Percentiles rank a stretch among this genome's conserved stretches.
Evolutionary conservation across 64 coral and sea anemone species (phyloP).

Genomic region (Actinia equina): DNA sequence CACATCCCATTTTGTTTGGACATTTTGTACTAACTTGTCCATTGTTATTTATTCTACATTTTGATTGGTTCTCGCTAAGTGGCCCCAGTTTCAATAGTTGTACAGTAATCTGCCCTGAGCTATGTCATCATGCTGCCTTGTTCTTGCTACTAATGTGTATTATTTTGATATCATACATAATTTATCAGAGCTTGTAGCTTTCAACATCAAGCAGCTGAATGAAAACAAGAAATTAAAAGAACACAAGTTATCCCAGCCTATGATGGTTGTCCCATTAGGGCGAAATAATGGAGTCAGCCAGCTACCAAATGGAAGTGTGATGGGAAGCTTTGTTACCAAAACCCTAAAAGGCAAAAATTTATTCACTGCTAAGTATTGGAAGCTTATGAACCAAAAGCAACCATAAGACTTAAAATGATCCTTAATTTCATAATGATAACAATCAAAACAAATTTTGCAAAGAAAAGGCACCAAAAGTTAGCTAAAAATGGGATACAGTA

Average conservation of each 20-base stretch:
- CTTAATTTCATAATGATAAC: not conserved
- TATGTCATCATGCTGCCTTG: no score
- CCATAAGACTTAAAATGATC: slow-evolving; percentile 27
- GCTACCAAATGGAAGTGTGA: slow-evolving; percentile 81
- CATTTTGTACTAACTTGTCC: no score
- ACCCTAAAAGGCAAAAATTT: slow-evolving; percentile 57
- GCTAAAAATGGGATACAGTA: no score
- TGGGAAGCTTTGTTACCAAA: slow-evolving; percentile 53
- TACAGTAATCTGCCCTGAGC: no score
- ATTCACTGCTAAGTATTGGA: slow-evolving; percentile 55
- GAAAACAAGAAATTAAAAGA: slow-evolving; percentile 63
- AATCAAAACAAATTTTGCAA: no score
- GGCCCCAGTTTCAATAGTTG: no score
- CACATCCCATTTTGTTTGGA: no score
- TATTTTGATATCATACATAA: not conserved
- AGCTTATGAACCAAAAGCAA: slow-evolving; percentile 61
- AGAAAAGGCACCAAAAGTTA: no score
- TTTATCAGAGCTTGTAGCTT: slow-evolving; percentile 48
- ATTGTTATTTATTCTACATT: no score
- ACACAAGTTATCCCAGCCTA: slow-evolving; percentile 57
- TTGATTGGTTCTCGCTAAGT: no score
- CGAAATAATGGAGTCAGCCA: slow-evolving; percentile 60
- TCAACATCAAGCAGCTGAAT: slow-evolving; percentile 75
- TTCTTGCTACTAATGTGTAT: not conserved
- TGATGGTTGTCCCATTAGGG: slow-evolving; percentile 75